These are phyloP conservation scores for Hesperophylax magnus DNA, from an alignment of 1,140 invertebrate species.

Conservation along the genomic window DNA sequence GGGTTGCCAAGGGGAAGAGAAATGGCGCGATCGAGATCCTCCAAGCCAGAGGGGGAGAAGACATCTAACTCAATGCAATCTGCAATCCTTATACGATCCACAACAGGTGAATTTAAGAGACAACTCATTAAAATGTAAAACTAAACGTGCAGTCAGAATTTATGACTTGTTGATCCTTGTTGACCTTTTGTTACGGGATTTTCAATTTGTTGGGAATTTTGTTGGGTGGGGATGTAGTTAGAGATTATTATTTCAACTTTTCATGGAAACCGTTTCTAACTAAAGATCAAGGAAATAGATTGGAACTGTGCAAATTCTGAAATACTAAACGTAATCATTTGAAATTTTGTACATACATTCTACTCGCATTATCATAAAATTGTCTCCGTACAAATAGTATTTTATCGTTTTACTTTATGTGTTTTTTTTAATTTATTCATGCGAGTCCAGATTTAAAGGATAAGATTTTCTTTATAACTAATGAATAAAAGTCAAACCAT, in stretches of 20 bases:
- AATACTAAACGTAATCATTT: too few species aligned
- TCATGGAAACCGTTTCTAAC: too few species aligned
- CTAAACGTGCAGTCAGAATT: not conserved
- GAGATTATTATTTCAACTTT: not conserved
- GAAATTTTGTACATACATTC: too few species aligned
- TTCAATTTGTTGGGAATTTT: not conserved
- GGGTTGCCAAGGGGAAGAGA: not conserved
- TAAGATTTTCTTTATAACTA: not conserved
- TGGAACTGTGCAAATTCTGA: too few species aligned
- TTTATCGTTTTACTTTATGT: too few species aligned
- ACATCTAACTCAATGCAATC: not conserved
- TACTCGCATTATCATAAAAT: too few species aligned
- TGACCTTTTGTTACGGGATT: too few species aligned
- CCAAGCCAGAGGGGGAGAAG: not conserved
- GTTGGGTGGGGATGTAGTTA: not conserved
- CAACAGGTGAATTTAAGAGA: conserved; percentile 11
- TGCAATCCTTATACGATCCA: not conserved
- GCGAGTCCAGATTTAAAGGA: too few species aligned
- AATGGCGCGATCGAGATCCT: not conserved
- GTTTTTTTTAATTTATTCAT: too few species aligned
- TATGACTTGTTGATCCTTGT: too few species aligned
- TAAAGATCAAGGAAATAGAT: too few species aligned
- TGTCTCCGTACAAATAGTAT: too few species aligned
- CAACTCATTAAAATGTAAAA: not conserved
- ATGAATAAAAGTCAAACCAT: not conserved